Evolutionary conservation across 2,888 invertebrate genomes (phyloP).

Genomic region (Ptychoptera contaminata): DNA sequence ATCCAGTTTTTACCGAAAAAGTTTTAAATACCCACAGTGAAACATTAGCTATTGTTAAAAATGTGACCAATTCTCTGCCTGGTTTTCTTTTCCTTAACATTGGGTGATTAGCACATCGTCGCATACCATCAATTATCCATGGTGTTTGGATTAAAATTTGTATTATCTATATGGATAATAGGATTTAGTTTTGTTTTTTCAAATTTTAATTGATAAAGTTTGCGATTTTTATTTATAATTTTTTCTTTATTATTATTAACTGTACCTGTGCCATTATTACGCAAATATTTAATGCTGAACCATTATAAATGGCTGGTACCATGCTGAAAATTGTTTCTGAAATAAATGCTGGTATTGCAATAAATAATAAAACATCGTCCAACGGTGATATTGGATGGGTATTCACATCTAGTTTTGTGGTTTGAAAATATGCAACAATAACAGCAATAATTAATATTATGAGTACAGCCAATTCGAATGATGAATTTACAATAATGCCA

Average conservation of each 20-base stretch:
- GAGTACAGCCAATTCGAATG: slow-evolving; percentile 39
- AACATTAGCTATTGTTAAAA: slow-evolving; percentile 58
- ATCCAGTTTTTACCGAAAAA: slow-evolving; percentile 41
- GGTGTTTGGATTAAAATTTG: slow-evolving; percentile 61
- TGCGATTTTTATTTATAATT: not conserved
- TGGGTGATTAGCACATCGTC: slow-evolving; percentile 54
- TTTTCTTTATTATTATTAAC: not conserved
- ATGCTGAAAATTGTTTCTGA: slow-evolving; percentile 52
- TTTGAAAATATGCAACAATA: slow-evolving; percentile 44
- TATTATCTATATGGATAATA: slow-evolving; percentile 34
- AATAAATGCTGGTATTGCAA: slow-evolving; percentile 58
- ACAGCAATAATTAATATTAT: slow-evolving; percentile 40
- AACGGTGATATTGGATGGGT: slow-evolving; percentile 44
- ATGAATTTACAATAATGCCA: slow-evolving; percentile 35
- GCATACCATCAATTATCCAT: slow-evolving; percentile 52
- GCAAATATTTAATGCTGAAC: slow-evolving; percentile 35
- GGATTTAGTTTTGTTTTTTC: not conserved
- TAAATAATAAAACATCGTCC: slow-evolving; percentile 52
- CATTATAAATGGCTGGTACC: slow-evolving; percentile 42
- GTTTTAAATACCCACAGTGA: slow-evolving; percentile 64
- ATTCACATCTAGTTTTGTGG: slow-evolving; percentile 48
- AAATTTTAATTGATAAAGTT: not conserved
- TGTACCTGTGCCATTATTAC: slow-evolving; percentile 35
- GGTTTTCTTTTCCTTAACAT: slow-evolving; percentile 49
- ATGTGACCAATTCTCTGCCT: slow-evolving; percentile 59